Evolutionary conservation across 2,113 vertebrate species (phyloP), one percentile per base, ranked within the genome.

Genomic region (Cavia porcellus): DNA sequence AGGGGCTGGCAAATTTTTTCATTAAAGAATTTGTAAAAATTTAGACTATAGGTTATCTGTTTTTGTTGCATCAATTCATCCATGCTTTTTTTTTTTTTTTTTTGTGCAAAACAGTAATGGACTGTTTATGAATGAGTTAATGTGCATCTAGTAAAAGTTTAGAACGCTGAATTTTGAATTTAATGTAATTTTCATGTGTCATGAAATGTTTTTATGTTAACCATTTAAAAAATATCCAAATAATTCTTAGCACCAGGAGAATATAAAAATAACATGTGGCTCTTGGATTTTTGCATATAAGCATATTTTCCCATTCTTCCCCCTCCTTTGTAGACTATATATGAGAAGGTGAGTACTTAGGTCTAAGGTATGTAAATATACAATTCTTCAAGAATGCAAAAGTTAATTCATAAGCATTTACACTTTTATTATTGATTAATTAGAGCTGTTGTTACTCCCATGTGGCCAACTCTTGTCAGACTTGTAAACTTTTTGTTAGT

Each of bases 401-500:
- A 89, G 61, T 94, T 91, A 83, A 17, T 94, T 81, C 17, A 28
- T 77, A 52, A 82, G 22, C 88, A 52, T 88, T 85, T 66, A 87
- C 20, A 77, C 75, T 75, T 75, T 45, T 11, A 45, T 14, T 13
- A 17, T 62, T 88, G 14, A 32, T 90, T 68, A 85, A 50, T 52
- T 85, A 94, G 52, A 77, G 8, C 86, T 90, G 61, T 90, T 24
- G 24, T 95, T 24, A 88, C 3, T 38, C 42, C 50, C 10, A 75
- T 62, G 9, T 88, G 38, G 14, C 38, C 17, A 64, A 74, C 7
- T 59, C 7, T 72, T 88, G 77, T 42, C 7, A 61, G 22, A 85
- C 35, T 88, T 96, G 42, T n/a, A 93, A 88, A 85, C 55, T 84
- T 90, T 87, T 87, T 84, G 52, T 87, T 11, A 87, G 13, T 86